Evolutionary conservation across 2,113 vertebrate genomes (phyloP).

Genomic region (Aix galericulata): DNA sequence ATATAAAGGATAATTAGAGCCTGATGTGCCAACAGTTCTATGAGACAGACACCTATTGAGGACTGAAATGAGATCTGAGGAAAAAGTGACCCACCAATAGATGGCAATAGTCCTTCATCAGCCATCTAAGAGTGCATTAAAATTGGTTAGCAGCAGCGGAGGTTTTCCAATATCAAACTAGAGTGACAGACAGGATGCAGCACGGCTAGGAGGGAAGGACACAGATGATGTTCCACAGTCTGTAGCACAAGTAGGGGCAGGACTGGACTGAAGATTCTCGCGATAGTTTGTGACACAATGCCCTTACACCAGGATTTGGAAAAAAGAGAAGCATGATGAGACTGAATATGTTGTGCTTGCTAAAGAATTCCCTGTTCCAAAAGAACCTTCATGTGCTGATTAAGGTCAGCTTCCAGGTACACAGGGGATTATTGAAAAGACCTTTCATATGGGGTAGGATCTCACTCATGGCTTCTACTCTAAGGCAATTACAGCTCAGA

Average conservation of each 20-base stretch:
- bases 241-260: background rate
- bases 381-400: background rate
- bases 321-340: background rate
- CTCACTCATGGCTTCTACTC: background rate
- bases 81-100: slow-evolving; percentile 6
- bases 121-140: background rate
- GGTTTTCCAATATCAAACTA: background rate
- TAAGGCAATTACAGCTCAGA: background rate
- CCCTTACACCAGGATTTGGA: background rate
- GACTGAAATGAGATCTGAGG: background rate
- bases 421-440: background rate
- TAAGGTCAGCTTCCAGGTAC: background rate
- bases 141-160: background rate
- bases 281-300: rapidly evolving
- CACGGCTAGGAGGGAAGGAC: background rate
- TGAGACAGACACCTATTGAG: background rate
- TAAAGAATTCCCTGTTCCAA: background rate
- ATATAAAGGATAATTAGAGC: background rate
- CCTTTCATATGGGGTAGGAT: background rate
- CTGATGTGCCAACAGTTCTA: background rate
- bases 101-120: slow-evolving; percentile 31
- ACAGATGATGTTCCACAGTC: background rate
- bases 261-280: background rate
- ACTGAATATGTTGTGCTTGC: background rate
- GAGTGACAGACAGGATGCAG: background rate